Base-by-base conservation (phyloP, 2,888 invertebrate species). In the Brenthis hecate region DNA sequence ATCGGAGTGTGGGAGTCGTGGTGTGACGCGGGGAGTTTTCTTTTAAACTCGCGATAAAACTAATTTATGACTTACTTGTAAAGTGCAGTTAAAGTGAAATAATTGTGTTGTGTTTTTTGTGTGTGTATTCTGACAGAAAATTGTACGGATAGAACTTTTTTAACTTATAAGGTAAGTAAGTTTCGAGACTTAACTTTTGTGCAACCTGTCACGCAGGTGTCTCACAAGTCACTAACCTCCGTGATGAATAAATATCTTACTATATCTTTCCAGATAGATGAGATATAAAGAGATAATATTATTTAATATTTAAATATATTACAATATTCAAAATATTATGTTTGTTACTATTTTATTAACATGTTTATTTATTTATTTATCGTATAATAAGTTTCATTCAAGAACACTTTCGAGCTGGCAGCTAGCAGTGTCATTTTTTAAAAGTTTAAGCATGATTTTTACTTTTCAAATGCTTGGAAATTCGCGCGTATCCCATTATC, bases 191-290 rank as follows among this genome's bases (percentile, higher is more conserved):
- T 83, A 81, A 82, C 81, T 81, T 85, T 84, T 78, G 80, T 85
- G 83, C 89, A 91, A 91, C 91, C 90, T 91, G 91, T 91, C 90
- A 88, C 87, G 87, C 91, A 91, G 91, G 91, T 92, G 91, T 90
- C 89, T 88, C 81, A 43, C 36, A 83, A 89, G 90, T 91, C 90
- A 89, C 82, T 90, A 87, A 90, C 90, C 90, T 88, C 82, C 76
- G 57, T 53, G 78, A 83, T 80, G 82, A 84, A 85, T 78, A 78
- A 84, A 84, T 77, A 77, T 74, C 71, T 72, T 72, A 73, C 58
- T 63, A 65, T 8, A 43, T 11, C 66, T 67, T 72, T 68, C 51
- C 62, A 62, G 66, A 68, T 68, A 65, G 51, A 43, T 53, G 19
- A 8, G 43, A 47, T 36, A 19, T 6, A n/a, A 54, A 14, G 6